phyloP scores from a whole-genome alignment of 2,797 vertebrate species.

The Picus viridis region DNA sequence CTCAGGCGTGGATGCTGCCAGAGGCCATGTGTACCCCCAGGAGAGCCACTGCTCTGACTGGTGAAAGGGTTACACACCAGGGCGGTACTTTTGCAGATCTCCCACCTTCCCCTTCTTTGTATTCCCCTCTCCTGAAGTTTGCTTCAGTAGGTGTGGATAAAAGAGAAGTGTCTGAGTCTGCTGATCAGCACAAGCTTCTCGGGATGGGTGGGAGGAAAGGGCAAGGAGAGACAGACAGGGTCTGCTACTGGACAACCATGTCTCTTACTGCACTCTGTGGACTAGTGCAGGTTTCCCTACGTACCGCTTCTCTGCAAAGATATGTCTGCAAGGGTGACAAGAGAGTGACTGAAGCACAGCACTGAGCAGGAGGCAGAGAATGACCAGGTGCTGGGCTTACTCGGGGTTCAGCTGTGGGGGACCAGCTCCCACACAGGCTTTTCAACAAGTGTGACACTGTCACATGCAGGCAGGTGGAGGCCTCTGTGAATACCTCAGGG shows the following conservation, averaged over 20 bases:
- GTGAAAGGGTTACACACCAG: background rate
- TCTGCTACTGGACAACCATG: rapidly evolving
- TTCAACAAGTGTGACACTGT: background rate
- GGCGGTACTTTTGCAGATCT: background rate
- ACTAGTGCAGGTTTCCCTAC: background rate
- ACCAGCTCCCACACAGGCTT: background rate
- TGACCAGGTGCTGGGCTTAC: background rate
- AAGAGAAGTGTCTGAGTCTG: background rate
- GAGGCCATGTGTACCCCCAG: background rate
- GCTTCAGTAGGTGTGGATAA: background rate
- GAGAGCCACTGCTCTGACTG: rapidly evolving
- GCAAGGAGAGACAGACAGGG: rapidly evolving
- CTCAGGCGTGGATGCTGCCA: background rate
- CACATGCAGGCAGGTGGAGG: background rate
- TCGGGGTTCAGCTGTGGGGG: background rate
- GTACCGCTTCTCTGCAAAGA: rapidly evolving
- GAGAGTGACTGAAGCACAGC: background rate
- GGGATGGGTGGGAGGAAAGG: background rate
- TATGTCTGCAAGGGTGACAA: background rate
- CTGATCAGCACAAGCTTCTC: background rate
- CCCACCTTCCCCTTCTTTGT: background rate
- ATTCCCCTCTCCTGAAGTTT: background rate
- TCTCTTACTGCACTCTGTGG: background rate
- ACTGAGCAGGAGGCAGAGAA: rapidly evolving
- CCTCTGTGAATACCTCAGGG: rapidly evolving